Evolutionary conservation across 2,113 vertebrate species (phyloP).

Genomic region (Rhodinocichla rosea): DNA sequence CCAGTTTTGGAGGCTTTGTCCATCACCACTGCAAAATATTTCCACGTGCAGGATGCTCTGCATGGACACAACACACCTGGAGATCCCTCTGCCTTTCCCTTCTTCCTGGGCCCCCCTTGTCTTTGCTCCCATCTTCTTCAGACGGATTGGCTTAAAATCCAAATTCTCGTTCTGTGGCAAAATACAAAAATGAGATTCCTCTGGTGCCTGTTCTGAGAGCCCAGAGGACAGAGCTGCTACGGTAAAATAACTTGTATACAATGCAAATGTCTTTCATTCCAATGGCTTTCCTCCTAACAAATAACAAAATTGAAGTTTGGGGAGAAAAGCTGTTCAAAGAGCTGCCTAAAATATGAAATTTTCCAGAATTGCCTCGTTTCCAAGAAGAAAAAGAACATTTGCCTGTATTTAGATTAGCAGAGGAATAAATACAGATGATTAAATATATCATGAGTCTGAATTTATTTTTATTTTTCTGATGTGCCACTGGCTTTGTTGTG

Average conservation of each 20-base stretch:
- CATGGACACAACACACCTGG: not conserved
- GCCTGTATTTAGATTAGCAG: slow-evolving; percentile 60
- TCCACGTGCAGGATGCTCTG: not conserved
- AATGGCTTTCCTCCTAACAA: not conserved
- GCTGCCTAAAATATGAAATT: slow-evolving; percentile 36
- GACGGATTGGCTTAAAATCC: not conserved
- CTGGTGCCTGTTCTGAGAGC: not conserved
- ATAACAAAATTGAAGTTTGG: not conserved
- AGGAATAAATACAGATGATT: slow-evolving; percentile 62
- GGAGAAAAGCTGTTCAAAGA: slow-evolving; percentile 1
- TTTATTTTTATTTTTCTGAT: slow-evolving; percentile 63
- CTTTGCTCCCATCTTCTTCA: not conserved
- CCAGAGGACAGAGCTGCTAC: not conserved
- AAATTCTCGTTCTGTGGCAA: not conserved
- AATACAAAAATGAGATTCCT: not conserved
- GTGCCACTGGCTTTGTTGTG: slow-evolving; percentile 37
- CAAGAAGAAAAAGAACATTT: slow-evolving; percentile 57
- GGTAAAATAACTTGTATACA: not conserved
- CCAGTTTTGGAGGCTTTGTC: not conserved
- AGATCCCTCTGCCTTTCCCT: not conserved
- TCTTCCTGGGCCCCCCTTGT: not conserved
- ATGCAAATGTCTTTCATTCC: not conserved
- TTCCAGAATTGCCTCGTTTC: slow-evolving; percentile 35
- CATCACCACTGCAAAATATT: not conserved
- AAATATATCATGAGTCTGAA: slow-evolving; percentile 56